Evolutionary conservation across 2,888 invertebrate genomes (phyloP).

Genomic region (Heliconius aoede): DNA sequence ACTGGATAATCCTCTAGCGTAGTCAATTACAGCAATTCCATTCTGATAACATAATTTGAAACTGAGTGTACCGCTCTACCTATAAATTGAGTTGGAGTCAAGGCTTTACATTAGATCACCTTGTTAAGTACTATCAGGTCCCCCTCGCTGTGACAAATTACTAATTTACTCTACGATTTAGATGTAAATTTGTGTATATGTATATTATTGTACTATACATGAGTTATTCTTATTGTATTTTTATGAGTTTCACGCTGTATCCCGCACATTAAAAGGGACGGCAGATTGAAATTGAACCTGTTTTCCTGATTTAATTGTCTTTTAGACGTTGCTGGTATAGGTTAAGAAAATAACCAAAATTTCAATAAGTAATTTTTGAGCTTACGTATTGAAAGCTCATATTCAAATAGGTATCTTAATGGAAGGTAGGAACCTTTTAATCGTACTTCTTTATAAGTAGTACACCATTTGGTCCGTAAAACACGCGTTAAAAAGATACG

Average conservation of each 20-base stretch:
- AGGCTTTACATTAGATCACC: slow-evolving; percentile 21
- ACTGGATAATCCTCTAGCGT: background rate
- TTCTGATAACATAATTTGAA: slow-evolving; percentile 25
- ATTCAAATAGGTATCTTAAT: too few relatives aligned
- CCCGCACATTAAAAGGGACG: too few relatives aligned
- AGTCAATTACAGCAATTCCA: slow-evolving; percentile 29
- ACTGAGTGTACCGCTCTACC: slow-evolving; percentile 3
- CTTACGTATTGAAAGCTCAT: too few relatives aligned
- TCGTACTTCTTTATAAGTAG: too few relatives aligned
- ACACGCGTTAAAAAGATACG: too few relatives aligned
- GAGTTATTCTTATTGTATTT: background rate
- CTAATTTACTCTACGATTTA: background rate
- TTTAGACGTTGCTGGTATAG: too few relatives aligned
- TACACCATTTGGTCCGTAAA: too few relatives aligned
- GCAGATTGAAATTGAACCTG: too few relatives aligned
- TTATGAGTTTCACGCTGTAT: background rate
- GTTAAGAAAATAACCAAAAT: too few relatives aligned
- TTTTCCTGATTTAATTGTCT: too few relatives aligned
- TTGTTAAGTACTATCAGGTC: background rate
- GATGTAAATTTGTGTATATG: background rate
- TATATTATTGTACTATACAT: background rate
- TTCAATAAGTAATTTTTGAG: too few relatives aligned
- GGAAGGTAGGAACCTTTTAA: too few relatives aligned
- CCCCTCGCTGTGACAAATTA: background rate
- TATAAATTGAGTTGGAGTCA: slow-evolving; percentile 30